Percentiles rank a stretch among this genome's conserved stretches.
phyloP scores from a whole-genome alignment of 2,888 invertebrate genomes.

The Agapetus fuscipes region DNA sequence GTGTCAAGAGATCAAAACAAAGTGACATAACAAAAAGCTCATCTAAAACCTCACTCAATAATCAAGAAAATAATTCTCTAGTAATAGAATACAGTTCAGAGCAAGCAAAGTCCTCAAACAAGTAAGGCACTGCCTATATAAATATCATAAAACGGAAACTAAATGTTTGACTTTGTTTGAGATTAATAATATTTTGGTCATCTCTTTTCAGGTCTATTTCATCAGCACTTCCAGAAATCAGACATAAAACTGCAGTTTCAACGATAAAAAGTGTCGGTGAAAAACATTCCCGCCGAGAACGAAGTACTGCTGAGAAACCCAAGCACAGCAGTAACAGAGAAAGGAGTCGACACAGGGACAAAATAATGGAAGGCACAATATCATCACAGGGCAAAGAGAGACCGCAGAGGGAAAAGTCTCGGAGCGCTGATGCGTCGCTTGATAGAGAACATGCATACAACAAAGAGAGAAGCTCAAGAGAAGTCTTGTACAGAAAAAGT shows the following conservation, averaged over 20 bases:
- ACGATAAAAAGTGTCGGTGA: slow-evolving; percentile 35
- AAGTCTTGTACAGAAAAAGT: slow-evolving; percentile 2
- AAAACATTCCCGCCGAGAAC: slow-evolving; percentile 28
- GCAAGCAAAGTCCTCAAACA: background rate
- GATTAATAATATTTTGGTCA: too few relatives aligned
- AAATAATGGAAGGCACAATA: slow-evolving; percentile 22
- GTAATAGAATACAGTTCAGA: background rate
- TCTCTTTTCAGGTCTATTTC: slow-evolving; percentile 26
- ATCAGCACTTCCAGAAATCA: slow-evolving; percentile 32
- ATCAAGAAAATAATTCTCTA: background rate
- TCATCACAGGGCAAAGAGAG: slow-evolving; percentile 14
- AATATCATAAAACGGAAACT: too few relatives aligned
- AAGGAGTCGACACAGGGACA: slow-evolving; percentile 24
- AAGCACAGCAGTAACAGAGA: slow-evolving; percentile 22
- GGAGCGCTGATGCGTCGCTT: slow-evolving; percentile 17
- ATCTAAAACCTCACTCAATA: slow-evolving; percentile 11
- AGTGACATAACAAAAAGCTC: slow-evolving; percentile 6
- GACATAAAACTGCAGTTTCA: slow-evolving; percentile 36
- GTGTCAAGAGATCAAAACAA: slow-evolving; percentile 10
- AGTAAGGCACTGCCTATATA: too few relatives aligned
- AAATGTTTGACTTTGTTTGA: too few relatives aligned
- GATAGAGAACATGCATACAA: slow-evolving; percentile 14
- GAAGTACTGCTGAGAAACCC: slow-evolving; percentile 24
- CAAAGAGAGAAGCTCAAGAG: slow-evolving; percentile 7
- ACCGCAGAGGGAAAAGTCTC: slow-evolving; percentile 13